A percentile compares a stretch with the other conserved stretches of the same genome.
These are phyloP conservation scores for Stomatorhinus ivindoensis DNA, from an alignment of 2,113 vertebrate genomes.

Conservation along the genomic window DNA sequence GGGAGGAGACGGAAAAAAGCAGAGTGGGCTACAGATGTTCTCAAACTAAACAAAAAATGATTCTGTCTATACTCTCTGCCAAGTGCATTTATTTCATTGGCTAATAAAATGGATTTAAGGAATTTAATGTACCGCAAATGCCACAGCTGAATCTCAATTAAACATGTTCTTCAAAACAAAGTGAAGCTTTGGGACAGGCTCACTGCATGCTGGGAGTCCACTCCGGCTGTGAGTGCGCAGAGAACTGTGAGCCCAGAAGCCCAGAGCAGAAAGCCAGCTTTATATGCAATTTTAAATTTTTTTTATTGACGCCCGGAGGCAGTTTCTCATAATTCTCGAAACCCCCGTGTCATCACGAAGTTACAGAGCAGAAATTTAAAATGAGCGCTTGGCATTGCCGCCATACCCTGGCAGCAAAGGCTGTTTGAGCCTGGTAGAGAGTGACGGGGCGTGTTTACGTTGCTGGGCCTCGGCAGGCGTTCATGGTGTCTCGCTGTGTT, in stretches of 20 bases:
- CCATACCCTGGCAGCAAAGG: neutral
- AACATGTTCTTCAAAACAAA: neutral
- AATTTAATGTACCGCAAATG: neutral
- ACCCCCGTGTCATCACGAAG: neutral
- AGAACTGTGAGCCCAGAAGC: neutral
- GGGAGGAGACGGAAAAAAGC: neutral
- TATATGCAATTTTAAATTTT: neutral
- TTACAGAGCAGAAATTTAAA: neutral
- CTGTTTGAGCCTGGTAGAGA: neutral
- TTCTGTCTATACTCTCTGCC: neutral
- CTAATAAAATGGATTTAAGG: neutral
- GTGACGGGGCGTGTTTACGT: neutral
- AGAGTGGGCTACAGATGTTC: neutral
- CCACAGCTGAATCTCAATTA: neutral
- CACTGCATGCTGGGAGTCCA: neutral
- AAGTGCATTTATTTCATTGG: neutral
- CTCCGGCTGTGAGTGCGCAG: neutral
- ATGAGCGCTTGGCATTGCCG: neutral
- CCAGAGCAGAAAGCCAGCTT: neutral
- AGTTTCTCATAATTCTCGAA: neutral
- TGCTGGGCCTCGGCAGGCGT: neutral
- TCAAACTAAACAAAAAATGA: neutral
- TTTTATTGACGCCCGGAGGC: neutral
- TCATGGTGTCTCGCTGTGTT: neutral
- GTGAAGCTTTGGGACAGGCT: neutral